phyloP scores from a whole-genome alignment of 2,113 vertebrate species.

The Urocitellus parryii region DNA sequence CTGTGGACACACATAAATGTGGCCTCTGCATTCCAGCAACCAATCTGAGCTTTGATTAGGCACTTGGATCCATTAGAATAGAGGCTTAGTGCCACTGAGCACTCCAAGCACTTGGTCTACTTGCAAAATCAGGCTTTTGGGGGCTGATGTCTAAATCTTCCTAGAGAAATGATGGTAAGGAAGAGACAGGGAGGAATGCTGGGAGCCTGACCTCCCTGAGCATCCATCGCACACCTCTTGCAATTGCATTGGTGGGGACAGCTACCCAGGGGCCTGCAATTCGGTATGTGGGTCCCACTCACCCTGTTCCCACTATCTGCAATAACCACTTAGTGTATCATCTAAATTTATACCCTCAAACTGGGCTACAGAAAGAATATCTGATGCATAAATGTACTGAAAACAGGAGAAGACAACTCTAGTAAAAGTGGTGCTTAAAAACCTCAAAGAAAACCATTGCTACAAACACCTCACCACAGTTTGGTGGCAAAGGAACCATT shows the following conservation, averaged over 20 bases:
- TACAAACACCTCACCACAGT: not conserved
- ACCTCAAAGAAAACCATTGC: conserved; percentile 33
- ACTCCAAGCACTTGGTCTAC: not conserved
- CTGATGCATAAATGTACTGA: conserved; percentile 7
- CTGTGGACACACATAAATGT: not conserved
- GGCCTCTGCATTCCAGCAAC: not conserved
- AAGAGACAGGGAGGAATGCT: not conserved
- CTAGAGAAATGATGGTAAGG: not conserved
- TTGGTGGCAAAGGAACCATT: conserved; percentile 28
- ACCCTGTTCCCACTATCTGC: not conserved
- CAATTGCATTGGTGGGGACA: not conserved
- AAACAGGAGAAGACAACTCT: conserved; percentile 51
- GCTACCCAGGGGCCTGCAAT: not conserved
- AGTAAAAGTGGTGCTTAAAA: conserved; percentile 62
- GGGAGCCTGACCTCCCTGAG: not conserved
- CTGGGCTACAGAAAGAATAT: conserved; percentile 32
- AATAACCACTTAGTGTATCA: not conserved
- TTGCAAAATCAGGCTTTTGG: not conserved
- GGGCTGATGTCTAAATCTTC: not conserved
- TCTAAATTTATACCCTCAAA: conserved; percentile 40
- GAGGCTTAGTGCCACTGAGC: not conserved
- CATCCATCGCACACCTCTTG: not conserved
- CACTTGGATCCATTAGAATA: not conserved
- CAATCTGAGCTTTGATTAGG: not conserved
- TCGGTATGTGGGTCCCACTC: not conserved